These are phyloP conservation scores for Pagrus major DNA, from an alignment of 2,113 vertebrate genomes.

Conservation along the genomic window DNA sequence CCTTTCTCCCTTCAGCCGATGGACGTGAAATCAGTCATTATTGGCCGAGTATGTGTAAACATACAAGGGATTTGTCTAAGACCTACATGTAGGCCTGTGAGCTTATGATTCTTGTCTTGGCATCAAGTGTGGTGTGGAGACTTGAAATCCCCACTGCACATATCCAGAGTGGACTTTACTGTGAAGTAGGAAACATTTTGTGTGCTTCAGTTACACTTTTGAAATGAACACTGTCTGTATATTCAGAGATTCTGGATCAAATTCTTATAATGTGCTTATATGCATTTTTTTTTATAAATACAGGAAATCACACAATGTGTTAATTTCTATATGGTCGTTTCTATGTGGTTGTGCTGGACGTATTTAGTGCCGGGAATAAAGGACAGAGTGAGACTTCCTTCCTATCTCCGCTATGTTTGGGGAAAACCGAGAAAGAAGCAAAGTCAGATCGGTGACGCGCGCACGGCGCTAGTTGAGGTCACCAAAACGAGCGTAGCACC, in stretches of 20 bases:
- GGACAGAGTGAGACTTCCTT: constrained; percentile 60
- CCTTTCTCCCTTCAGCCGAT: too few relatives aligned
- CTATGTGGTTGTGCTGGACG: too few relatives aligned
- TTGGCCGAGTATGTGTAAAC: too few relatives aligned
- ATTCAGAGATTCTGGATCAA: too few relatives aligned
- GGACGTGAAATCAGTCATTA: too few relatives aligned
- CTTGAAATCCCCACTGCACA: too few relatives aligned
- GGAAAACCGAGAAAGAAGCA: constrained; percentile 3
- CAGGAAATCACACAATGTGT: not conserved
- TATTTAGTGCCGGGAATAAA: not conserved
- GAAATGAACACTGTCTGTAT: not conserved
- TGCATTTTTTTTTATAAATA: not conserved
- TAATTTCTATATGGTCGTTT: not conserved
- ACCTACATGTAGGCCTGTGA: too few relatives aligned
- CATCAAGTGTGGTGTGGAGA: too few relatives aligned
- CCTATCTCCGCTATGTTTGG: rapidly evolving
- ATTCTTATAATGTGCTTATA: not conserved
- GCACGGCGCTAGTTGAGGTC: constrained; percentile 42
- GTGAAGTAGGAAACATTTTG: not conserved
- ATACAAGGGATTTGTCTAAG: too few relatives aligned
- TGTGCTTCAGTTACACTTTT: not conserved
- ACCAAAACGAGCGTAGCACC: constrained; percentile 21
- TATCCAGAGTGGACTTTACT: too few relatives aligned
- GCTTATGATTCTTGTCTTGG: too few relatives aligned
- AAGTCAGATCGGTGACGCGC: constrained; percentile 46